Conservation (phyloP, 1,140 invertebrate species). For the Dryas iulia region DNA sequence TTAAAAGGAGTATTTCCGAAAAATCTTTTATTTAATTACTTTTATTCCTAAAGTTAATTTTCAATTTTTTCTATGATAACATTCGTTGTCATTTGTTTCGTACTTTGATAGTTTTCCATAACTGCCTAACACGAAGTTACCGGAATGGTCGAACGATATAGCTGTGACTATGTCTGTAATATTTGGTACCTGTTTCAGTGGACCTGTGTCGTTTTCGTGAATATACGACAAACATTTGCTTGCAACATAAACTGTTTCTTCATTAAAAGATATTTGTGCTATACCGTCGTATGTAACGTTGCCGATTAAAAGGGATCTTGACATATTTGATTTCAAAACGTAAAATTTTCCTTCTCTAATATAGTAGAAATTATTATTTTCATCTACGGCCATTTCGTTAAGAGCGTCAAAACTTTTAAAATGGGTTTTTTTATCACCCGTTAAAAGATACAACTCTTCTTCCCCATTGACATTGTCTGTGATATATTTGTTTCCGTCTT, state of each 20-base stretch:
- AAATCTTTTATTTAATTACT: slow-evolving; percentile 18
- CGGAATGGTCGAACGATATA: slow-evolving; percentile 56
- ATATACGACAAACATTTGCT: slow-evolving; percentile 54
- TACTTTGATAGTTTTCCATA: slow-evolving; percentile 60
- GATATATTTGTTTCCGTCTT: slow-evolving; percentile 63
- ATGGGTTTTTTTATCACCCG: slow-evolving; percentile 51
- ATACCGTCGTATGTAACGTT: slow-evolving; percentile 54
- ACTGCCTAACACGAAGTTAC: slow-evolving; percentile 57
- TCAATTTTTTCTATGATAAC: slow-evolving; percentile 43
- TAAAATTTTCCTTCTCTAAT: slow-evolving; percentile 55
- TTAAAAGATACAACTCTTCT: slow-evolving; percentile 55
- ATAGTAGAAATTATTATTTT: slow-evolving; percentile 64
- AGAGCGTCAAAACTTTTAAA: slow-evolving; percentile 50
- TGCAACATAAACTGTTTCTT: slow-evolving; percentile 56
- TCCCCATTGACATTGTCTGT: slow-evolving; percentile 56
- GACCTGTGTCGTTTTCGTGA: slow-evolving; percentile 56
- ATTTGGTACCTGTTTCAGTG: slow-evolving; percentile 51
- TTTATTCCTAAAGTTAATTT: background rate
- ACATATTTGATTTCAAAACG: slow-evolving; percentile 48
- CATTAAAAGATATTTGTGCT: slow-evolving; percentile 60
- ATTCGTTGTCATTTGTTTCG: slow-evolving; percentile 44
- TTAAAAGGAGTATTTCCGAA: slow-evolving; percentile 39
- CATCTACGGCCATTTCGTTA: slow-evolving; percentile 59
- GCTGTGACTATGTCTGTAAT: slow-evolving; percentile 53
- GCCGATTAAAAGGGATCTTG: slow-evolving; percentile 45